Evolutionary conservation across 2,888 invertebrate genomes (phyloP).

Genomic region (Thymelicus sylvestris): DNA sequence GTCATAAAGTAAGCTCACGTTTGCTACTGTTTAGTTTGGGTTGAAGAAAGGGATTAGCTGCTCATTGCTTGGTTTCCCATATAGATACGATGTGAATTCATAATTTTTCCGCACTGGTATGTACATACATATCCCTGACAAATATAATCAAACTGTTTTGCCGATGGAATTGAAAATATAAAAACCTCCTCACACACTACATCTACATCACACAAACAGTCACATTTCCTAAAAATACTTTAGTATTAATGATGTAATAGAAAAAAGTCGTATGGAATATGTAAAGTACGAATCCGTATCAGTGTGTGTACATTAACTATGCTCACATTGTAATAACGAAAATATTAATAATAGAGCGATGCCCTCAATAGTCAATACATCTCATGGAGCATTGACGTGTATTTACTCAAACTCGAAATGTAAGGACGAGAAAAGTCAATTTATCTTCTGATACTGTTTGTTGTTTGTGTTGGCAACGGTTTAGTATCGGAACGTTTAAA

Average conservation of each 20-base stretch:
- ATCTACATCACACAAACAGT: too few relatives aligned
- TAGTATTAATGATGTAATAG: too few relatives aligned
- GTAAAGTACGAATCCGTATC: too few relatives aligned
- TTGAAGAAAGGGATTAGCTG: conserved; percentile 19
- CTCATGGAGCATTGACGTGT: neutral
- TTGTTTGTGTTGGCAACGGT: conserved; percentile 31
- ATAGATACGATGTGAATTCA: neutral
- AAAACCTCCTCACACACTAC: too few relatives aligned
- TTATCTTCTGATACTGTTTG: conserved; percentile 25
- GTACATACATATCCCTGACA: too few relatives aligned
- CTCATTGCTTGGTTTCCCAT: conserved; percentile 5
- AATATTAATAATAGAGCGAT: neutral
- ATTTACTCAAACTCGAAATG: conserved; percentile 19
- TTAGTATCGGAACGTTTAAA: conserved; percentile 50
- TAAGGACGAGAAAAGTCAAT: conserved; percentile 23
- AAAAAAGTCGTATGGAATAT: too few relatives aligned
- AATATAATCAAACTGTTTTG: too few relatives aligned
- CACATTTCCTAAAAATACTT: too few relatives aligned
- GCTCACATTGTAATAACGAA: neutral
- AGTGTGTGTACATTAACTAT: too few relatives aligned
- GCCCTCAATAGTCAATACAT: neutral
- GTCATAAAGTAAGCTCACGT: conserved; percentile 30
- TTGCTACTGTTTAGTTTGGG: conserved; percentile 18
- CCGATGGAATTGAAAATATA: too few relatives aligned
- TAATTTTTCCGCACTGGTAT: too few relatives aligned